These are phyloP conservation scores for Aleiodes testaceus DNA, from an alignment of 2,888 invertebrate genomes.

Conservation along the genomic window DNA sequence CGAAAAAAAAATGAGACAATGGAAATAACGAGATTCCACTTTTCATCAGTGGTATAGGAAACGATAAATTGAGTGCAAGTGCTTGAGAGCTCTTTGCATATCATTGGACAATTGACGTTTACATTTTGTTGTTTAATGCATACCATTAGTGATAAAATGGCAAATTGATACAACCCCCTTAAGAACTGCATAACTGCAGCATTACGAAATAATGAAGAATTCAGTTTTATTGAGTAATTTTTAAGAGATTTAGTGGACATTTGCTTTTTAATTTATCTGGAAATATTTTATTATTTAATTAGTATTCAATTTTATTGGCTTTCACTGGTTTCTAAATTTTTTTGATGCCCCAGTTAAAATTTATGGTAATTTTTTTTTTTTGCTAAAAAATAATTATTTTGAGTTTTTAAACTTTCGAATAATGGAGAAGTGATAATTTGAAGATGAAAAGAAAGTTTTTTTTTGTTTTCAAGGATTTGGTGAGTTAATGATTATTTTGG, in stretches of 20 bases:
- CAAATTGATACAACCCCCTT: conserved; percentile 12
- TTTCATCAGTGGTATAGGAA: conserved; percentile 24
- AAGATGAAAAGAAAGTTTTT: too few species aligned
- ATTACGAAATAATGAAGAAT: conserved; percentile 46
- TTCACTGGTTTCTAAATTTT: too few species aligned
- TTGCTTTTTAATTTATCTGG: too few species aligned
- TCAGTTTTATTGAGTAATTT: too few species aligned
- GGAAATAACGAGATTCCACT: conserved; percentile 38
- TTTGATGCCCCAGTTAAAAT: background rate
- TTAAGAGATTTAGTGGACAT: too few species aligned
- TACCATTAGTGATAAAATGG: conserved; percentile 31
- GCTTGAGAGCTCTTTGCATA: background rate
- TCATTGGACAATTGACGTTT: too few species aligned
- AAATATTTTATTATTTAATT: too few species aligned
- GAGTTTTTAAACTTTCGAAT: background rate
- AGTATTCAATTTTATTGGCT: too few species aligned
- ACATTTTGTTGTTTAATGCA: background rate
- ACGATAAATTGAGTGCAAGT: conserved; percentile 16
- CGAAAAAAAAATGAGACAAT: conserved; percentile 9
- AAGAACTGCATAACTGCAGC: conserved; percentile 33
- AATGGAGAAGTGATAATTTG: background rate
- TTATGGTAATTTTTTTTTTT: background rate
- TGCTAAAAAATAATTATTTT: background rate
- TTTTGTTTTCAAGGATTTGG: too few species aligned
- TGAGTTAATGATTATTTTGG: too few species aligned